A percentile compares a stretch with the other conserved stretches of the same genome.
Evolutionary conservation across 1,140 invertebrate species (phyloP).

Genomic region (Glomeris maerens): DNA sequence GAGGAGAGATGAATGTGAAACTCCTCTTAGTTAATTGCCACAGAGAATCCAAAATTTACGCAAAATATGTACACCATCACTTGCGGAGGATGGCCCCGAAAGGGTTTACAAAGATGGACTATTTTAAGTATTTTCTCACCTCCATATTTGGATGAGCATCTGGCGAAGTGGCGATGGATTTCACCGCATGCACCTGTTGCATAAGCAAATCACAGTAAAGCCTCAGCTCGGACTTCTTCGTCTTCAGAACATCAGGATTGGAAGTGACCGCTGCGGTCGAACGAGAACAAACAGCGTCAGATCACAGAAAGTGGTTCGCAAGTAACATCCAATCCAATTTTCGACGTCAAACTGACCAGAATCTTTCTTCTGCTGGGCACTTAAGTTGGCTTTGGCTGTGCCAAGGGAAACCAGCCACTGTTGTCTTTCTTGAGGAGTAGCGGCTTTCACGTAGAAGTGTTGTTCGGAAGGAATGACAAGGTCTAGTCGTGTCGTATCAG

Average conservation of each 20-base stretch:
- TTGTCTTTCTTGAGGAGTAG: constrained; percentile 56
- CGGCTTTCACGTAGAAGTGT: constrained; percentile 60
- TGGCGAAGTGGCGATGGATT: constrained; percentile 44
- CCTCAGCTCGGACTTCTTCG: constrained; percentile 61
- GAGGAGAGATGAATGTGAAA: too few species aligned
- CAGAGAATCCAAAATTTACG: constrained; percentile 1
- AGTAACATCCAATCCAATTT: too few species aligned
- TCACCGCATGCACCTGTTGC: constrained; percentile 67
- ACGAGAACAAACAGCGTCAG: too few species aligned
- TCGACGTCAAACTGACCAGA: constrained; percentile 30
- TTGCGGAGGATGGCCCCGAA: not conserved
- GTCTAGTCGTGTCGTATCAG: constrained; percentile 55
- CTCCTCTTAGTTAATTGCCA: too few species aligned
- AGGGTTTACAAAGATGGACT: too few species aligned
- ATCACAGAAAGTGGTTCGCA: too few species aligned
- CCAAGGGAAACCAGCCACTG: constrained; percentile 66
- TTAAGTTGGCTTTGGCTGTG: constrained; percentile 59
- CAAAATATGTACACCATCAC: not conserved
- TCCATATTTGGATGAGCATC: constrained; percentile 41
- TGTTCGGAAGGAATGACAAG: constrained; percentile 66
- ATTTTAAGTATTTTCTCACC: constrained; percentile 33
- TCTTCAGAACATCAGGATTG: constrained; percentile 40
- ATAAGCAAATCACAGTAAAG: constrained; percentile 67
- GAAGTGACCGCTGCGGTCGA: too few species aligned
- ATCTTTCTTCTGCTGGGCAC: constrained; percentile 31